A percentile compares a stretch with the other conserved stretches of the same genome.
These are phyloP conservation scores for Volucella inflata DNA, from an alignment of 2,888 invertebrate genomes.

Conservation along the genomic window DNA sequence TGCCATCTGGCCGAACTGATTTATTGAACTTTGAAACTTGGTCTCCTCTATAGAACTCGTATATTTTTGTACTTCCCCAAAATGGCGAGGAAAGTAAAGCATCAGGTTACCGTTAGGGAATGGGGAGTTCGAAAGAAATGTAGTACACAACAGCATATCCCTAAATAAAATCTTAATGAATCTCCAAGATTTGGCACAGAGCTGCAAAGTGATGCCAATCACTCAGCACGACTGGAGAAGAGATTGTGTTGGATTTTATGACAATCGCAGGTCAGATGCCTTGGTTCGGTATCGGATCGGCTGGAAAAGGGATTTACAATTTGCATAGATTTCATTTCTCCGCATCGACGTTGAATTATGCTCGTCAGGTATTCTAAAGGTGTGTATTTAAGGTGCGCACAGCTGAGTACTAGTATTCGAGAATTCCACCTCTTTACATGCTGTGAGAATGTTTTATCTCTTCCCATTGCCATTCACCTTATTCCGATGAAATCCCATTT, in stretches of 20 bases:
- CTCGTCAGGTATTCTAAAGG: conserved; percentile 45
- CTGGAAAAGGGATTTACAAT: conserved; percentile 29
- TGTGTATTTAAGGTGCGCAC: not conserved
- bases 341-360: conserved; percentile 55
- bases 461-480: not conserved
- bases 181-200: conserved; percentile 3
- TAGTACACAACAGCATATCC: conserved; percentile 19
- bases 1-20: conserved; percentile 51
- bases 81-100: conserved; percentile 12
- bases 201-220: conserved; percentile 11
- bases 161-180: conserved; percentile 67
- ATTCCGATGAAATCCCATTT: conserved; percentile 23
- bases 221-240: not conserved
- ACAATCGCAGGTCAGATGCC: conserved; percentile 33
- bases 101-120: conserved; percentile 29
- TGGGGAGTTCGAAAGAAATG: not conserved
- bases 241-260: conserved; percentile 41
- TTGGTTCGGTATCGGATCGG: conserved; percentile 23
- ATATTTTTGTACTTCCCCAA: no score
- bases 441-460: not conserved
- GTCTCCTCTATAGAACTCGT: not conserved
- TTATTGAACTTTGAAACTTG: conserved; percentile 44
- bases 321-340: conserved; percentile 63
- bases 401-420: not conserved
- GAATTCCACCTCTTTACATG: conserved; percentile 11